Conservation (phyloP, 2,113 vertebrate species). For the Eidolon helvum region DNA sequence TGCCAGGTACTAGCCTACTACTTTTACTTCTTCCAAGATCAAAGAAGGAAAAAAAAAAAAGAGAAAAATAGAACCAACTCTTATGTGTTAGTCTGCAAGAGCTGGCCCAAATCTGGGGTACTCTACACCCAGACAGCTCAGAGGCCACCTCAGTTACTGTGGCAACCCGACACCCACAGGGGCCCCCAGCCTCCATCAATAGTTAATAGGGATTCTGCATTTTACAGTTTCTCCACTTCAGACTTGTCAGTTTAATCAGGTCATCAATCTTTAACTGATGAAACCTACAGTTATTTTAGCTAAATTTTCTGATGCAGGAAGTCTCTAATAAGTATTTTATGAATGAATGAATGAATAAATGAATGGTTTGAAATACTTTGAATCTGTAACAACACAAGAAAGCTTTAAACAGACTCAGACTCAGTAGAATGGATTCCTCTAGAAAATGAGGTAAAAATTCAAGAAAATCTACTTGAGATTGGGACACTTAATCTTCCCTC, state of each 20-base stretch:
- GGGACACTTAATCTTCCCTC: neutral
- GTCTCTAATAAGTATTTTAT: neutral
- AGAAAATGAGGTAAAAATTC: neutral
- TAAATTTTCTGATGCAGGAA: neutral
- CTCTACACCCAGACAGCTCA: neutral
- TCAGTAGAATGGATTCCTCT: neutral
- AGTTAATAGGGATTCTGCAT: neutral
- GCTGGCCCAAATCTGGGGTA: neutral
- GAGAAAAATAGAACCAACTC: neutral
- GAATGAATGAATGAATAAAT: neutral
- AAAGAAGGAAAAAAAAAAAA: neutral
- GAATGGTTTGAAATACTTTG: neutral
- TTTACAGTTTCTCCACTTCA: neutral
- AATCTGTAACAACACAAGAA: neutral
- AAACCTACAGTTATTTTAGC: neutral
- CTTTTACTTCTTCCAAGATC: neutral
- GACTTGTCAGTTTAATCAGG: neutral
- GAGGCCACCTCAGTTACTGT: constrained; percentile 12
- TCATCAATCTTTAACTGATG: neutral
- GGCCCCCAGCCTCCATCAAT: neutral
- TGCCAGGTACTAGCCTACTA: neutral
- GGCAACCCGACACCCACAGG: neutral
- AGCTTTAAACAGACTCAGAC: neutral
- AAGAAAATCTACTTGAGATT: neutral
- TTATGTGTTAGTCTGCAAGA: neutral